A percentile compares a stretch with the other conserved stretches of the same genome.
These are phyloP conservation scores for Lithobates sylvaticus DNA, from an alignment of 2,797 vertebrate genomes.

Conservation along the genomic window DNA sequence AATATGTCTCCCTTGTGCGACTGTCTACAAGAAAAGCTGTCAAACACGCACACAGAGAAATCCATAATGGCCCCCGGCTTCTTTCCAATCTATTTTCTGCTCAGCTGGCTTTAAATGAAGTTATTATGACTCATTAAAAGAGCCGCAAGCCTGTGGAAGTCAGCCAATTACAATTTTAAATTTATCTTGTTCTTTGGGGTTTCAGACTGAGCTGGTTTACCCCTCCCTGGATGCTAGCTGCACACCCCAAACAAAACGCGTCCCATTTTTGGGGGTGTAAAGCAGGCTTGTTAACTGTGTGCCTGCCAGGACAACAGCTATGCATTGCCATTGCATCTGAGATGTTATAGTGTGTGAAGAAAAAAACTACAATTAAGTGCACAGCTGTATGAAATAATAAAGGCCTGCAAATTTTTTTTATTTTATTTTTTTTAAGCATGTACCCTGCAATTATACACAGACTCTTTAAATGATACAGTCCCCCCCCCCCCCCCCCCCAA, in stretches of 20 bases:
- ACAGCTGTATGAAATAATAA: background rate
- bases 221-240: conserved; percentile 39
- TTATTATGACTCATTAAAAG: conserved; percentile 99
- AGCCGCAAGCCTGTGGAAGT: conserved; percentile 99
- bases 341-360: background rate
- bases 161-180: conserved; percentile 99
- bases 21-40: conserved; percentile 83
- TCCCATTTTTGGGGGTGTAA: background rate
- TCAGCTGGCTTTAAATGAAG: conserved; percentile 99
- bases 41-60: conserved; percentile 80
- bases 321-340: background rate
- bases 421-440: background rate
- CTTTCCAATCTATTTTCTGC: conserved; percentile 99
- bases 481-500: too few relatives aligned
- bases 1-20: conserved; percentile 63
- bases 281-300: conserved; percentile 12
- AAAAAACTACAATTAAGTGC: conserved; percentile 4
- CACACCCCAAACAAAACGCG: conserved; percentile 66
- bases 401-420: background rate
- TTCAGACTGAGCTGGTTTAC: conserved; percentile 66
- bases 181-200: conserved; percentile 91
- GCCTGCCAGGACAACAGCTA: background rate
- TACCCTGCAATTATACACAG: background rate
- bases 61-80: conserved; percentile 98
- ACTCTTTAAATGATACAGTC: too few relatives aligned